Conservation (phyloP, 2,797 vertebrate species). For the Ispidina lecontei region DNA sequence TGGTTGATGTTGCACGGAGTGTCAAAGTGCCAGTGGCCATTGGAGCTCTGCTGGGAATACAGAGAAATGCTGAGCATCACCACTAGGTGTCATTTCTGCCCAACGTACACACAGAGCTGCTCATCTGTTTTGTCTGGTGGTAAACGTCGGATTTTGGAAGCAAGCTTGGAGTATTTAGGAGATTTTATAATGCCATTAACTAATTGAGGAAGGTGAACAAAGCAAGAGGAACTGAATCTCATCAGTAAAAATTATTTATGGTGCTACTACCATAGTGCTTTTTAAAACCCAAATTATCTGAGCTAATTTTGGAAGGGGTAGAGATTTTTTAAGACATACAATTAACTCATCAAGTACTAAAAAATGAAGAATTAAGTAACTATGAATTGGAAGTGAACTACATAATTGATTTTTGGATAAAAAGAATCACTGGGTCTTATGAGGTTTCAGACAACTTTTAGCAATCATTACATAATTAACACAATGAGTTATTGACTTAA, state of each 20-base stretch:
- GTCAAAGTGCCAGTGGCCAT: background rate
- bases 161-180: background rate
- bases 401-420: slow-evolving; percentile 67
- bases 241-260: slow-evolving; percentile 7
- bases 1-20: background rate
- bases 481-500: slow-evolving; percentile 70
- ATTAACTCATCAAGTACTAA: slow-evolving; percentile 64
- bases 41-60: background rate
- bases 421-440: slow-evolving; percentile 1
- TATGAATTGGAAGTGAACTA: background rate
- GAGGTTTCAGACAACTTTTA: slow-evolving; percentile 57
- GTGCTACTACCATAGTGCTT: background rate
- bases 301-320: background rate
- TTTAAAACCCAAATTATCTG: slow-evolving; percentile 3
- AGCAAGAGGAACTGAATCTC: slow-evolving; percentile 10
- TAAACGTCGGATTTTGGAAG: background rate
- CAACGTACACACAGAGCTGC: background rate
- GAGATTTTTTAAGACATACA: slow-evolving; percentile 40
- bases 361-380: slow-evolving; percentile 68
- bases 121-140: background rate
- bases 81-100: slow-evolving; percentile 77
- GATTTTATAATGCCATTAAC: background rate
- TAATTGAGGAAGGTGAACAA: background rate
- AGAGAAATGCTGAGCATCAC: background rate
- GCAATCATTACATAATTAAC: slow-evolving; percentile 46